Evolutionary conservation across 2,888 invertebrate genomes (phyloP).

Genomic region (Microctonus hyperodae): DNA sequence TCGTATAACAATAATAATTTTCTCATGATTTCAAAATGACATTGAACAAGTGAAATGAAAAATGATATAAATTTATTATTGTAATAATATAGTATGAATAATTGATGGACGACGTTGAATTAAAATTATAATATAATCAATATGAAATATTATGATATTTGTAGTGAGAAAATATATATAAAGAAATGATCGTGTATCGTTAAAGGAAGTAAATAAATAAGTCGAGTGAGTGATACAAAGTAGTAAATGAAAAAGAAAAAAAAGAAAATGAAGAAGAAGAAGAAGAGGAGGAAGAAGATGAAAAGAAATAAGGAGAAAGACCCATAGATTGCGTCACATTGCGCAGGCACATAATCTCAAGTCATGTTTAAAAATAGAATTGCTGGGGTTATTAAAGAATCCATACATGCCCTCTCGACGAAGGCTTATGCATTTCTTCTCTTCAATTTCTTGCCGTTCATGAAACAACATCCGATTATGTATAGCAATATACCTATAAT

Average conservation of each 20-base stretch:
- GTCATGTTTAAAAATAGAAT: conserved; percentile 62
- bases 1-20: conserved; percentile 7
- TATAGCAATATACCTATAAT: neutral
- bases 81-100: neutral
- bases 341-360: conserved; percentile 51
- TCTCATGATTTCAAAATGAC: neutral
- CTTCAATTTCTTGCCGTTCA: conserved; percentile 10
- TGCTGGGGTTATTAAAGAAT: conserved; percentile 53
- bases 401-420: conserved; percentile 34
- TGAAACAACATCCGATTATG: conserved; percentile 11
- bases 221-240: neutral
- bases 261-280: conserved; percentile 18
- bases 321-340: conserved; percentile 56
- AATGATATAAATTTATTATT: neutral
- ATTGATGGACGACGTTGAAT: neutral
- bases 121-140: neutral
- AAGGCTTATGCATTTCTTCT: conserved; percentile 22
- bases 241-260: conserved; percentile 21
- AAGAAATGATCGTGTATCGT: neutral
- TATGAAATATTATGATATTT: neutral
- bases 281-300: conserved; percentile 30
- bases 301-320: conserved; percentile 47
- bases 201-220: neutral
- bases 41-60: neutral
- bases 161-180: too few species aligned